phyloP scores from a whole-genome alignment of 1,140 invertebrate genomes.

The Eriocheir sinensis region DNA sequence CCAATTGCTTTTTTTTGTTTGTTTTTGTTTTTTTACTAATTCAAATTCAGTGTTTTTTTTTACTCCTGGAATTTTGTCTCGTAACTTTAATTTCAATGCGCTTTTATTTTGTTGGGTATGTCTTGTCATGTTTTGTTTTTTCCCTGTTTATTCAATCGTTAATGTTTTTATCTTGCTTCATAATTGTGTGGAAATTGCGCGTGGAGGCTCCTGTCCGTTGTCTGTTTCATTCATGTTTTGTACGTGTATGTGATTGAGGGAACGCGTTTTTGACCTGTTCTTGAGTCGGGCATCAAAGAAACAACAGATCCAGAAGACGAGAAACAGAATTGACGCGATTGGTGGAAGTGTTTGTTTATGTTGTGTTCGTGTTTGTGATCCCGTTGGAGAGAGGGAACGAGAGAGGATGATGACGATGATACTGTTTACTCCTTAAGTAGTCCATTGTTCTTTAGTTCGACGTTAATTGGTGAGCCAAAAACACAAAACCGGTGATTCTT shows the following conservation, averaged over 20 bases:
- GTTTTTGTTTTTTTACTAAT: conserved; percentile 45
- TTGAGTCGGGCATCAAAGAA: no score
- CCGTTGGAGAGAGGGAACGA: neutral
- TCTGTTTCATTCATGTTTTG: no score
- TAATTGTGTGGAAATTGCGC: no score
- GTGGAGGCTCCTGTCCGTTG: no score
- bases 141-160: no score
- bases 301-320: neutral
- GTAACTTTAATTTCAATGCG: neutral
- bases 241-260: no score
- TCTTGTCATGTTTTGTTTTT: conserved; percentile 46
- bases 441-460: neutral
- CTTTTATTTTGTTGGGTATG: neutral
- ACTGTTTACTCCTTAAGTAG: no score
- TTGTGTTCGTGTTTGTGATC: neutral
- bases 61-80: neutral
- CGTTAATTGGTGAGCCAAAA: neutral
- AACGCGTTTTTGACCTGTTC: no score
- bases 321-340: neutral
- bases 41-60: neutral
- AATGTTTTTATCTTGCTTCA: no score
- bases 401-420: neutral
- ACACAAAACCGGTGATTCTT: neutral
- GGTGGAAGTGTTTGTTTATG: neutral
- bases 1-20: conserved; percentile 20